phyloP scores from a whole-genome alignment of 2,113 vertebrate species.

The Lagopus leucura region DNA sequence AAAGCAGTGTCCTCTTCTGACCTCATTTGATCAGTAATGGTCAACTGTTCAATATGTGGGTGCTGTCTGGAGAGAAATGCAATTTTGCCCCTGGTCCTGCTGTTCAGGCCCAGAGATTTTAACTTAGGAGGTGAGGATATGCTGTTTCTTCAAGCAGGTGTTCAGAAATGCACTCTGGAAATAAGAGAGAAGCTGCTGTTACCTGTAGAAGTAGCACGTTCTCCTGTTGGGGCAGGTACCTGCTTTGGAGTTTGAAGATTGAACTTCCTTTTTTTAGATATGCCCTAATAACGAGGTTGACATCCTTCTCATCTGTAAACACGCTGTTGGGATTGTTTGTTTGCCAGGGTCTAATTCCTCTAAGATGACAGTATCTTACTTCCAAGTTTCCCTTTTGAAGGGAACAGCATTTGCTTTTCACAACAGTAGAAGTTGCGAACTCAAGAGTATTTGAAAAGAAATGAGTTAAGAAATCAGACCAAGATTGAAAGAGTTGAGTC shows the following conservation, averaged over 20 bases:
- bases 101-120: not conserved
- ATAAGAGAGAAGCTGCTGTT: not conserved
- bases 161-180: not conserved
- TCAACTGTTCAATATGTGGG: not conserved
- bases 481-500: not conserved
- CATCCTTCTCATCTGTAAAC: not conserved
- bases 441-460: not conserved
- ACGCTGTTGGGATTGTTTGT: not conserved
- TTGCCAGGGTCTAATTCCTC: not conserved
- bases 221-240: not conserved
- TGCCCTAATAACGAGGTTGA: not conserved
- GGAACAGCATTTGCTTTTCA: not conserved
- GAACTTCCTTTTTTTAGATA: not conserved
- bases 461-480: not conserved
- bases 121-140: accelerated
- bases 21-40: not conserved
- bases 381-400: not conserved
- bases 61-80: not conserved
- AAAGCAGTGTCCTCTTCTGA: slow-evolving; percentile 10
- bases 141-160: not conserved
- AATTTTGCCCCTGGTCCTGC: not conserved
- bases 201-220: not conserved
- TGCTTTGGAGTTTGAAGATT: not conserved
- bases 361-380: not conserved
- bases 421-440: not conserved